These are phyloP conservation scores for Ceyx erithaca DNA, from an alignment of 2,797 vertebrate genomes.

Conservation along the genomic window DNA sequence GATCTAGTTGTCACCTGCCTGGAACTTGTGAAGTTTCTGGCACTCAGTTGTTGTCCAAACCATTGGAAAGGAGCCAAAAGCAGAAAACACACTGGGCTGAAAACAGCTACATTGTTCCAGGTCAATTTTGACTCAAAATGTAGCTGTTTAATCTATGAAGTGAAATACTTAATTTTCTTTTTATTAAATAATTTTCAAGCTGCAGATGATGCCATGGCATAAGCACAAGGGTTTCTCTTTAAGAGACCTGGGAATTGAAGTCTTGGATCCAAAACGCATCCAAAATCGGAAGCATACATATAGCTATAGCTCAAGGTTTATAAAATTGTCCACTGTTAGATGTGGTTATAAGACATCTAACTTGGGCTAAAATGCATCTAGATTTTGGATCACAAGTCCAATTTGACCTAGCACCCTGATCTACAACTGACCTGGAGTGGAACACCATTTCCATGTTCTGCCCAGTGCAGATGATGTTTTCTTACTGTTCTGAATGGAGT, in stretches of 20 bases:
- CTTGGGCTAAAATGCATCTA: background rate
- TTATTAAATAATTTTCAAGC: background rate
- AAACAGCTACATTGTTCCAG: background rate
- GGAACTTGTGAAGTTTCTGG: conserved; percentile 14
- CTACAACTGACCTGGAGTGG: background rate
- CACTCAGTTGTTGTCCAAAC: background rate
- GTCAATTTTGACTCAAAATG: background rate
- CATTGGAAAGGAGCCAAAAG: background rate
- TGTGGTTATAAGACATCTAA: background rate
- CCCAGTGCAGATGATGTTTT: background rate
- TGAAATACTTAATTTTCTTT: background rate
- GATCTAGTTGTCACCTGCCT: background rate
- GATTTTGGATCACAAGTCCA: background rate
- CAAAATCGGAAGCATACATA: background rate
- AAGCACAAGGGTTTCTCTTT: background rate
- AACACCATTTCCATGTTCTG: background rate
- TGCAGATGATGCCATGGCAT: background rate
- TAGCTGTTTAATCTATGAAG: background rate
- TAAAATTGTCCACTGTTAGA: background rate
- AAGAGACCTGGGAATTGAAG: too few species aligned
- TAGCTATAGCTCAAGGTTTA: background rate
- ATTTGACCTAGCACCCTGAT: background rate
- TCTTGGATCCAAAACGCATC: background rate
- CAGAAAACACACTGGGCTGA: background rate
- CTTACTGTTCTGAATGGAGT: background rate